Conservation (phyloP, 2,113 vertebrate genomes). For the Tachysurus fulvidraco region DNA sequence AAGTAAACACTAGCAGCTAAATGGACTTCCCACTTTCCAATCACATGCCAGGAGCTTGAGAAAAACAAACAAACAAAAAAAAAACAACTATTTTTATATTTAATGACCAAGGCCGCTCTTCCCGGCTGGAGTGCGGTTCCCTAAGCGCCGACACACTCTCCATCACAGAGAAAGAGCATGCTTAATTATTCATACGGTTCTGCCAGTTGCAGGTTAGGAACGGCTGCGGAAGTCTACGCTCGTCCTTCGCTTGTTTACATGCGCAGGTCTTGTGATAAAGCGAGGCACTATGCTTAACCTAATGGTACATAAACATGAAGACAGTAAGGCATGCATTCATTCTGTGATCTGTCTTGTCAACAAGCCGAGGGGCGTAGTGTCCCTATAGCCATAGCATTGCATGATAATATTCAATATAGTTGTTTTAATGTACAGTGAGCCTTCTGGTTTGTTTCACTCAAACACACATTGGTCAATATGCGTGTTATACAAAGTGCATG, state of each 20-base stretch:
- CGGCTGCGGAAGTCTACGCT: conserved; percentile 35
- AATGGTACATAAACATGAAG: conserved; percentile 15
- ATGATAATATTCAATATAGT: conserved; percentile 51
- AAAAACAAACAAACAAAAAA: conserved; percentile 55
- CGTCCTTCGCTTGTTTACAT: conserved; percentile 62
- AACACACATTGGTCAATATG: background rate
- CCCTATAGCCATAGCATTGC: conserved; percentile 46
- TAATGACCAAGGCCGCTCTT: conserved; percentile 61
- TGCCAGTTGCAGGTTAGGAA: conserved; percentile 60
- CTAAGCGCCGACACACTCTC: conserved; percentile 57
- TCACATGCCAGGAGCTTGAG: background rate
- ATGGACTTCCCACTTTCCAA: background rate
- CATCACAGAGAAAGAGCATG: conserved; percentile 64
- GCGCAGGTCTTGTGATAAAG: conserved; percentile 61
- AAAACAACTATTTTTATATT: conserved; percentile 70
- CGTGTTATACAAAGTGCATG: background rate
- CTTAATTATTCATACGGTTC: conserved; percentile 71
- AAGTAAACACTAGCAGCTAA: background rate
- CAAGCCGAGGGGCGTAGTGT: background rate
- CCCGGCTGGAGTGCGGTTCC: conserved; percentile 59
- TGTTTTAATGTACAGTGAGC: conserved; percentile 16
- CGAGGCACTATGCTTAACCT: background rate
- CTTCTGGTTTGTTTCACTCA: background rate
- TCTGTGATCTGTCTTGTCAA: background rate
- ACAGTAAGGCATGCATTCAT: background rate